phyloP scores from a whole-genome alignment of 2,888 invertebrate genomes.

The Nomada ruficornis region DNA sequence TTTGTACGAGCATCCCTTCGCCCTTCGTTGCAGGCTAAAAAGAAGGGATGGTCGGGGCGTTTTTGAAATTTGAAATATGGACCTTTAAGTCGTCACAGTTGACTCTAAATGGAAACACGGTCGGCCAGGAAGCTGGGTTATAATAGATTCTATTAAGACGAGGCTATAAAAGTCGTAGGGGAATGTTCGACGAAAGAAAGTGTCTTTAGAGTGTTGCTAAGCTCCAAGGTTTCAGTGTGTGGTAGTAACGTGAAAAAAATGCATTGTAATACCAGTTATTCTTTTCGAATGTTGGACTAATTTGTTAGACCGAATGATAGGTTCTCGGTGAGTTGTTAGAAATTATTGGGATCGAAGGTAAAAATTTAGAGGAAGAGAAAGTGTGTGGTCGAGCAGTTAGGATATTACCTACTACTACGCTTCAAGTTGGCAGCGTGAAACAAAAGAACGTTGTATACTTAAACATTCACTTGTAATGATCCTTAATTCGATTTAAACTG shows the following conservation, averaged over 20 bases:
- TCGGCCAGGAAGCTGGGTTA: constrained; percentile 26
- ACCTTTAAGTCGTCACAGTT: neutral
- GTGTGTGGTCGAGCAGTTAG: constrained; percentile 2
- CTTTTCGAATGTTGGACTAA: constrained; percentile 3
- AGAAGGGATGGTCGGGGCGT: neutral
- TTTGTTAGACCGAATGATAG: constrained; percentile 5
- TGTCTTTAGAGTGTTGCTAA: constrained; percentile 9
- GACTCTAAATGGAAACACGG: constrained; percentile 7
- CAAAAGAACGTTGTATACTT: constrained; percentile 6
- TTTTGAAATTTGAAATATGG: constrained; percentile 17
- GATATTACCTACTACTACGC: constrained; percentile 4
- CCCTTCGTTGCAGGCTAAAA: too few relatives aligned
- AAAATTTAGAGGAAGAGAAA: constrained; percentile 36
- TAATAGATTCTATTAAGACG: constrained; percentile 38
- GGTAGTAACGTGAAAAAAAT: constrained; percentile 10
- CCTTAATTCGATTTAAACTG: too few relatives aligned
- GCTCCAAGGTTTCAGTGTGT: neutral
- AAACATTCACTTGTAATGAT: neutral
- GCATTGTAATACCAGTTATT: neutral
- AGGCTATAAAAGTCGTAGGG: constrained; percentile 33
- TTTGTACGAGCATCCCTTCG: neutral
- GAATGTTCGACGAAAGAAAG: constrained; percentile 30
- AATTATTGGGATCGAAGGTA: constrained; percentile 23
- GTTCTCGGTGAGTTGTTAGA: constrained; percentile 9
- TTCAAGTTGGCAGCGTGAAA: neutral